phyloP scores from a whole-genome alignment of 2,888 invertebrate genomes.

The Autographa gamma region DNA sequence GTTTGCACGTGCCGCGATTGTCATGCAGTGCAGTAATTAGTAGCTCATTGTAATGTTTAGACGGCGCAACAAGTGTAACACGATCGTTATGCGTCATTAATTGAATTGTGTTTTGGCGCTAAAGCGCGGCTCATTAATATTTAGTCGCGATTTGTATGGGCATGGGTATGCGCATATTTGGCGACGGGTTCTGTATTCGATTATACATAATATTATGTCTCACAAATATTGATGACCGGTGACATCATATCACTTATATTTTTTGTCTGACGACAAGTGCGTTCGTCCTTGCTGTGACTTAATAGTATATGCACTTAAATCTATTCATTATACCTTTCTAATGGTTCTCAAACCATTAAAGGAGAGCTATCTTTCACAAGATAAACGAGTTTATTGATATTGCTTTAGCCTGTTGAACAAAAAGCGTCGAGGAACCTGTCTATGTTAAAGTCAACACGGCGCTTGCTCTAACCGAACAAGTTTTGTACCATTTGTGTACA shows the following conservation, averaged over 20 bases:
- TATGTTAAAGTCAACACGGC: conserved; percentile 74
- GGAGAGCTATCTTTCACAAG: conserved; percentile 73
- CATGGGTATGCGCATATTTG: conserved; percentile 66
- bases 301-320: conserved; percentile 34
- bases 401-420: conserved; percentile 70
- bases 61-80: conserved; percentile 67
- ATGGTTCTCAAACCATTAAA: conserved; percentile 67
- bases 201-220: conserved; percentile 39
- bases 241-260: conserved; percentile 42
- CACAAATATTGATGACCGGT: conserved; percentile 33
- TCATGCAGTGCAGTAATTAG: conserved; percentile 60
- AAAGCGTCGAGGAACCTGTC: conserved; percentile 74
- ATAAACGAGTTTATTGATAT: conserved; percentile 80
- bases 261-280: conserved; percentile 20
- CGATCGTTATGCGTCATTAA: conserved; percentile 69
- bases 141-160: conserved; percentile 65
- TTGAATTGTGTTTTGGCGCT: conserved; percentile 68
- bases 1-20: conserved; percentile 59
- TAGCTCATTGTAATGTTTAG: conserved; percentile 60
- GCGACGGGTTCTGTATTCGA: conserved; percentile 59
- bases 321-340: conserved; percentile 60
- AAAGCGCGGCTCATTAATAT: conserved; percentile 62
- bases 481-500: conserved; percentile 72
- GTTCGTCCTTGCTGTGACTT: conserved; percentile 26
- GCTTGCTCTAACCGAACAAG: conserved; percentile 74